Evolutionary conservation across 2,888 invertebrate genomes (phyloP).

Genomic region (Dioctria linearis): DNA sequence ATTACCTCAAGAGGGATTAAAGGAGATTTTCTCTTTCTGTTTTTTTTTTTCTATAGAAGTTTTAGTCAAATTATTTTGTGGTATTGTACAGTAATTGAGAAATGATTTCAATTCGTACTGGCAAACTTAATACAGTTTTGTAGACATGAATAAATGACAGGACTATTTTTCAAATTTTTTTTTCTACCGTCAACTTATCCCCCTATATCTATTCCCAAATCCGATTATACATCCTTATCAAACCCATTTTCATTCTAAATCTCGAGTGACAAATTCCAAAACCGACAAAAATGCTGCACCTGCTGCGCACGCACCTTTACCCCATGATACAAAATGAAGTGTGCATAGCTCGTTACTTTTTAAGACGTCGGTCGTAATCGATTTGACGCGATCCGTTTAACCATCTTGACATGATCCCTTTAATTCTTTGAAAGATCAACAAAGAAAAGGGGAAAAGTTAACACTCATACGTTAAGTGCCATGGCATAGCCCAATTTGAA

Average conservation of each 20-base stretch:
- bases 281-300: conserved; percentile 46
- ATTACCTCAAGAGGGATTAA: neutral
- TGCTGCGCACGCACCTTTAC: conserved; percentile 43
- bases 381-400: conserved; percentile 57
- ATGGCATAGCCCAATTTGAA: conserved; percentile 11
- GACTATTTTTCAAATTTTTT: no score
- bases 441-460: conserved; percentile 17
- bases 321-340: conserved; percentile 6
- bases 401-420: conserved; percentile 49
- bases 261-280: conserved; percentile 56
- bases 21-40: neutral
- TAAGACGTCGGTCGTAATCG: conserved; percentile 57
- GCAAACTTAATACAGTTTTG: no score
- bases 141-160: no score
- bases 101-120: no score
- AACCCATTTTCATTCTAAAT: conserved; percentile 11
- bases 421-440: conserved; percentile 45
- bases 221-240: neutral
- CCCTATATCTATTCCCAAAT: neutral
- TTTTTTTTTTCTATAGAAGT: no score
- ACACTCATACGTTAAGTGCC: conserved; percentile 10
- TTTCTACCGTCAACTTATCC: neutral
- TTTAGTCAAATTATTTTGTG: no score
- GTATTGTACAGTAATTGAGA: no score
- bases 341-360: conserved; percentile 10